Percentiles rank a stretch among this genome's conserved stretches.
phyloP scores from a whole-genome alignment of 2,797 vertebrate genomes.

The Pantherophis vulpinus region DNA sequence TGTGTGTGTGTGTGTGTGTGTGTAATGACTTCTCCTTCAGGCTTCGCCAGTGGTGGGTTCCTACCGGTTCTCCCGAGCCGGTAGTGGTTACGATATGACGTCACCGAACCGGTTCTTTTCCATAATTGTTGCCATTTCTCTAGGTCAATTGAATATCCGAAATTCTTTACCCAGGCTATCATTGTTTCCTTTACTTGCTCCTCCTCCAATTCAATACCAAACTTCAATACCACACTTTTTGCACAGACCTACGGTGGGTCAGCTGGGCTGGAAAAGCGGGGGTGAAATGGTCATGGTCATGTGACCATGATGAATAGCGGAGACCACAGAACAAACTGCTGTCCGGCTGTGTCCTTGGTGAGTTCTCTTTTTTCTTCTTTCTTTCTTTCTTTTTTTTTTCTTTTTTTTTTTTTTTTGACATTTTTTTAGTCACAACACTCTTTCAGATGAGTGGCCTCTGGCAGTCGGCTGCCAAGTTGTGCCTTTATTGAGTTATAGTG shows the following conservation, averaged over 20 bases:
- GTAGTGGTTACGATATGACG: too few species aligned
- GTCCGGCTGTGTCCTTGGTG: slow-evolving; percentile 8
- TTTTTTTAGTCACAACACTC: slow-evolving; percentile 19
- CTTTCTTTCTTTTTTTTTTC: slow-evolving; percentile 32
- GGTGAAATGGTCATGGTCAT: neutral
- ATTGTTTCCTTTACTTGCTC: too few species aligned
- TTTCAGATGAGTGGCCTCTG: slow-evolving; percentile 26
- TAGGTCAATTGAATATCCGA: too few species aligned
- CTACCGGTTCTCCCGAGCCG: too few species aligned
- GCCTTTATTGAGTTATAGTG: slow-evolving; percentile 37
- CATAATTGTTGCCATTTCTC: too few species aligned
- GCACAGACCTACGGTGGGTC: neutral
- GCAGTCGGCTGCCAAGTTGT: slow-evolving; percentile 29
- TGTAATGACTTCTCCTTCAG: too few species aligned
- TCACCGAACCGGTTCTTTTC: too few species aligned
- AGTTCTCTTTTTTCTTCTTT: slow-evolving; percentile 5
- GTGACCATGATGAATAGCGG: neutral
- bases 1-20: too few species aligned
- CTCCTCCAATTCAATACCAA: too few species aligned
- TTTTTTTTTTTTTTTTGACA: slow-evolving; percentile 10
- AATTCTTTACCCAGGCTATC: too few species aligned
- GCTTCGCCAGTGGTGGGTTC: too few species aligned
- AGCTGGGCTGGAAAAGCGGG: neutral
- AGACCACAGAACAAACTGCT: neutral
- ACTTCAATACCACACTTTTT: neutral